Evolutionary conservation across 1,140 invertebrate genomes (phyloP).

Genomic region (Armadillidium nasatum): DNA sequence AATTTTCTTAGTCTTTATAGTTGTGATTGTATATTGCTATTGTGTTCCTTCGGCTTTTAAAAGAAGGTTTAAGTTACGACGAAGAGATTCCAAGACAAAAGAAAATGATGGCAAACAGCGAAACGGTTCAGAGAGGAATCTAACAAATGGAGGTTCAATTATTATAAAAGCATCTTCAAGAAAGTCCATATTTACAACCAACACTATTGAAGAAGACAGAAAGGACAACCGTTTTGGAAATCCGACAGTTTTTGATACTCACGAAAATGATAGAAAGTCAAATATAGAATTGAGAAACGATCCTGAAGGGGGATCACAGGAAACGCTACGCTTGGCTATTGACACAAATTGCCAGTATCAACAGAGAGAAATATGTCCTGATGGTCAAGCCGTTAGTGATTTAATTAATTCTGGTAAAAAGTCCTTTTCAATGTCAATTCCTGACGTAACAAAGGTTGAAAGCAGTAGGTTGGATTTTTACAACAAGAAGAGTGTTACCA

Average conservation of each 20-base stretch:
- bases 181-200: conserved; percentile 33
- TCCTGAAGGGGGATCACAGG: neutral
- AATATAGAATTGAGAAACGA: conserved; percentile 20
- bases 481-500: conserved; percentile 21
- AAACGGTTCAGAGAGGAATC: conserved; percentile 24
- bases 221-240: neutral
- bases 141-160: conserved; percentile 39
- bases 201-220: conserved; percentile 24
- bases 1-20: conserved; percentile 35
- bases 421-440: conserved; percentile 41
- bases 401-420: conserved; percentile 21
- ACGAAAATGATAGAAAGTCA: neutral
- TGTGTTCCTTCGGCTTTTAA: conserved; percentile 34
- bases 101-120: conserved; percentile 33
- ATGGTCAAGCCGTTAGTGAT: conserved; percentile 25
- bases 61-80: conserved; percentile 33
- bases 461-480: neutral
- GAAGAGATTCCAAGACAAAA: conserved; percentile 9
- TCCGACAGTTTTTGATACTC: conserved; percentile 12
- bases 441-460: conserved; percentile 41
- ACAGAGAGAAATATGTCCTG: conserved; percentile 28
- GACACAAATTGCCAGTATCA: conserved; percentile 20
- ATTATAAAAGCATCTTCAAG: conserved; percentile 36
- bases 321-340: neutral
- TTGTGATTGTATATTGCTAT: conserved; percentile 39